phyloP scores from a whole-genome alignment of 2,888 invertebrate genomes.

The Coelopa pilipes region DNA sequence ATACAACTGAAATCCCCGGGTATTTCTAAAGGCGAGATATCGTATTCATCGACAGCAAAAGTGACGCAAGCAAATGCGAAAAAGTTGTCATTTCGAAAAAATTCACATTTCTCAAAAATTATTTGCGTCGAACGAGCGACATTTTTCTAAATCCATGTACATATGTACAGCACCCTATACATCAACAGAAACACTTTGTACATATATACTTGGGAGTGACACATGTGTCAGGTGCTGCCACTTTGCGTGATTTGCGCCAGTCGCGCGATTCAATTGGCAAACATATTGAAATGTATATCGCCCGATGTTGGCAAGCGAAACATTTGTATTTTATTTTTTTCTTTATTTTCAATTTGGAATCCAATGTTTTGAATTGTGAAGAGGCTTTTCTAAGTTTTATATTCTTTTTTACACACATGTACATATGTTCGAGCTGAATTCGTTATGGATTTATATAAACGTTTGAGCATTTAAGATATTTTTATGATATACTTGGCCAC shows the following conservation, averaged over 20 bases:
- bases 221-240: conserved; percentile 24
- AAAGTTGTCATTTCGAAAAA: conserved; percentile 18
- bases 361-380: not conserved
- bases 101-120: conserved; percentile 18
- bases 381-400: not conserved
- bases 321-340: not conserved
- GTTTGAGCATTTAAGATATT: not conserved
- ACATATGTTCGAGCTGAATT: not conserved
- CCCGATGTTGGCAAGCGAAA: not conserved
- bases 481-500: not conserved
- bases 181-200: not conserved
- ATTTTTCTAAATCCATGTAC: not conserved
- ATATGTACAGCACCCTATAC: not conserved
- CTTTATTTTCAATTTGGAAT: conserved; percentile 23
- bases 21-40: not conserved
- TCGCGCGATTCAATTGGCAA: conserved; percentile 15
- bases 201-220: not conserved
- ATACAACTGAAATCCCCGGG: conserved; percentile 1
- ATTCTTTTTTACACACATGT: not conserved
- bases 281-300: conserved; percentile 1
- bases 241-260: conserved; percentile 6
- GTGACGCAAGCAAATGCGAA: conserved; percentile 21
- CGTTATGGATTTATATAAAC: not conserved
- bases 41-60: conserved; percentile 13
- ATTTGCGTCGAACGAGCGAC: conserved; percentile 13